Base-by-base conservation (phyloP, 2,797 vertebrate species). In the Pseudotriccus pelzelni region DNA sequence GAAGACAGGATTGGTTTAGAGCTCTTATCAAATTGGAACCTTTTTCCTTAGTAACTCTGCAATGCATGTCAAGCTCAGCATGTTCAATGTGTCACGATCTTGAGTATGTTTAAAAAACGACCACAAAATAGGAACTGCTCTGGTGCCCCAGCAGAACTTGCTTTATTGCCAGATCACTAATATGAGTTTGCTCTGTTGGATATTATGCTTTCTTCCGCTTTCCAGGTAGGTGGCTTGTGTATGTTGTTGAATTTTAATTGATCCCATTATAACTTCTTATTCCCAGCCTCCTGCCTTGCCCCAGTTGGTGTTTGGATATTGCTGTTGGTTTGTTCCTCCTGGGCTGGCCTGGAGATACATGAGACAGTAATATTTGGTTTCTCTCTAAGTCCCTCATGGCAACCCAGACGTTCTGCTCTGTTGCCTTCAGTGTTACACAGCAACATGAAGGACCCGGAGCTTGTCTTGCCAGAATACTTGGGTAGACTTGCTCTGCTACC, bases 171-270 rank as follows among this genome's bases (percentile, higher is more conserved):
- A 28, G 12, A 60, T 73, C 10, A 62, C 44, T 68, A 30, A 73
- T 75, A 6, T 37, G 36, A 66, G 9, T 76, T 81, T 92, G 12
- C 10, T 85, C 16, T 89, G 18, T 55, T 89, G 8, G 22, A 0
- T 75, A 9, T 83, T 76, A 6, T 47, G 25, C 44, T 91, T 95
- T 47, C 55, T 93, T 93, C 20, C 62, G 66, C 89, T 63, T 83
- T 87, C 28, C 94, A 95, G 92, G 91, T 96, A 90, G 68, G 93
- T 95, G 43, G 59, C 32, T 87, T 49, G 36, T 85, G 6, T 84
- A 8, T 67, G 47, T 46, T 92, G 43, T 37, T 89, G 59, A 63
- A 46, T 91, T 93, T 75, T 62, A 72, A 62, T 56, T 78, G 63
- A 10, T 85, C 10, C 34, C 5, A 1, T 63, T 85, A 3, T 41